Base-by-base conservation (phyloP, 2,113 vertebrate species). In the Myrmecobius fasciatus region DNA sequence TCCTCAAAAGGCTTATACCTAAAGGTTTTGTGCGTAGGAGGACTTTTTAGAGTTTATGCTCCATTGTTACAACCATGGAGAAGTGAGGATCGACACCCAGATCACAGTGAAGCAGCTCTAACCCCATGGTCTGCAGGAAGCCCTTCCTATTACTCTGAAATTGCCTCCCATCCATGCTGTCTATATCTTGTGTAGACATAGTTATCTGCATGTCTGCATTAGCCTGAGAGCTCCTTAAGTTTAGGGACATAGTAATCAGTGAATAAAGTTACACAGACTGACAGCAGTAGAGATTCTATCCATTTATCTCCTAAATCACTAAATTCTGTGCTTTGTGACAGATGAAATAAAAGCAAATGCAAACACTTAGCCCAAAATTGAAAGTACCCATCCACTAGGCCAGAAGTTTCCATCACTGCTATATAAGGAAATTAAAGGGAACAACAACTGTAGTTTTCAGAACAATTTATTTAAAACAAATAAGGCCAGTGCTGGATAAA, bases 401-500 rank as follows among this genome's bases (percentile, higher is more conserved):
- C n/a, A 83, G n/a, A 83, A 83, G 17, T 17, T 83, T 43, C 17
- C 67, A 43, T 83, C 67, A 43, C n/a, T 43, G 67, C 67, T 14
- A 0, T 51, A 52, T 47, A 88, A 31, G 93, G 46, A 26, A 31
- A 52, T 52, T 89, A 91, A 56, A 94, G 6, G 90, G 12, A 0
- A 94, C 26, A 96, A 24, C 0, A 90, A 3, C 43, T 94, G 48
- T 93, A 46, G 43, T 89, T 96, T 95, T 96, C 96, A 96, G 95
- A 96, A 97, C 97, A 98, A 92, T 99, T 99, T 99, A 99, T 99
- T 98, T 98, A 92, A 96, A 98, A 98, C 97, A 98, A 98, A 96
- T 97, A 95, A 98, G 97, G 97, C 97, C 98, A 97, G 83, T 96
- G 49, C 52, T 94, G 26, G 95, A 96, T 96, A 90, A 89, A 96